phyloP scores from a whole-genome alignment of 2,888 invertebrate genomes.

The Drosophila subquinaria region DNA sequence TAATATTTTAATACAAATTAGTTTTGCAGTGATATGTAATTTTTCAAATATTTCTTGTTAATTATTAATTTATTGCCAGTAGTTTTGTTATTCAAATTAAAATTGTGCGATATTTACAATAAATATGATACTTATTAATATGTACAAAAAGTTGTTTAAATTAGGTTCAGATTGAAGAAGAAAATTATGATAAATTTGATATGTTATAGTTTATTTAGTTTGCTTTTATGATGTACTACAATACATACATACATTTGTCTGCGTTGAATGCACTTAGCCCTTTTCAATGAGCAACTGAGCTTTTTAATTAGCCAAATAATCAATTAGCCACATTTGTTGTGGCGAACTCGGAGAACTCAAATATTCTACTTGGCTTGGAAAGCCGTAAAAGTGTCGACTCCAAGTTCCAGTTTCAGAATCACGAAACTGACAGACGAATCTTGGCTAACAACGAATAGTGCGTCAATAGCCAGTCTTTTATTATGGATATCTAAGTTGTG shows the following conservation, averaged over 20 bases:
- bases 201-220: background rate
- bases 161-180: too few species aligned
- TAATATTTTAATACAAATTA: background rate
- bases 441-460: background rate
- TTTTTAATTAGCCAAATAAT: conserved; percentile 4
- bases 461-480: background rate
- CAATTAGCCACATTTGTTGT: conserved; percentile 4
- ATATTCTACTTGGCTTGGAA: background rate
- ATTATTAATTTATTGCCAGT: background rate
- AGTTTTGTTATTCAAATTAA: background rate
- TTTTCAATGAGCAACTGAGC: background rate
- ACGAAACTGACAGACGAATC: background rate
- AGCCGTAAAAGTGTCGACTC: background rate
- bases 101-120: background rate
- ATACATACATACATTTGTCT: background rate
- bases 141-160: background rate
- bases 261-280: background rate
- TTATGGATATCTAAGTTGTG: background rate
- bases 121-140: background rate
- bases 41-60: background rate
- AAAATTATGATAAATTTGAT: too few species aligned
- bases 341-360: background rate
- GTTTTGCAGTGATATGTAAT: background rate
- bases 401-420: background rate
- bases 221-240: background rate